A percentile compares a stretch with the other conserved stretches of the same genome.
These are phyloP conservation scores for Cardiocondyla obscurior DNA, from an alignment of 1,140 invertebrate genomes.

Conservation along the genomic window DNA sequence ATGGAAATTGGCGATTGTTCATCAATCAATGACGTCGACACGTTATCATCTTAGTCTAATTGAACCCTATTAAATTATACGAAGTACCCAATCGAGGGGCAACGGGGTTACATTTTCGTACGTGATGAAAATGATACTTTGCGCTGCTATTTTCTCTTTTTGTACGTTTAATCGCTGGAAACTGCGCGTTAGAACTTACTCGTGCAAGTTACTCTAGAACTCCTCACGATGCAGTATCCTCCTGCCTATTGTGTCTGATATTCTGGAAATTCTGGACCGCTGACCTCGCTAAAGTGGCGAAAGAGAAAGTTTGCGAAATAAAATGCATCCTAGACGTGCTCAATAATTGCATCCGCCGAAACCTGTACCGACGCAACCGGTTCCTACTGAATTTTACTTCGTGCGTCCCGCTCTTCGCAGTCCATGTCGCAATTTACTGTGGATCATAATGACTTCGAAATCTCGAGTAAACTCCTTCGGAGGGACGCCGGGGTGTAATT, in stretches of 20 bases:
- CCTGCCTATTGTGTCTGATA: not conserved
- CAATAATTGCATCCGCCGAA: slow-evolving; percentile 40
- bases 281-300: not conserved
- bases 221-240: not conserved
- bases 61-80: slow-evolving; percentile 3
- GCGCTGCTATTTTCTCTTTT: not conserved
- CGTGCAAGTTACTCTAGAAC: too few species aligned
- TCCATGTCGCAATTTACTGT: not conserved
- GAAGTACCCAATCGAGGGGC: not conserved
- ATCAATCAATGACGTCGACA: not conserved
- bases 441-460: not conserved
- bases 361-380: slow-evolving; percentile 33
- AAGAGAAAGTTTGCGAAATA: slow-evolving; percentile 4
- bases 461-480: not conserved
- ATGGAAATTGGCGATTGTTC: slow-evolving; percentile 2
- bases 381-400: slow-evolving; percentile 8
- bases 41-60: not conserved
- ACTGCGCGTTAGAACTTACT: not conserved
- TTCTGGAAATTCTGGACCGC: not conserved
- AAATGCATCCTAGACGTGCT: slow-evolving; percentile 33
- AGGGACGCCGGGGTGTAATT: not conserved
- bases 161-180: not conserved
- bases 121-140: not conserved
- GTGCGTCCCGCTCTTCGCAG: not conserved
- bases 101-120: not conserved